Percentiles rank a stretch among this genome's conserved stretches.
phyloP scores from a whole-genome alignment of 1,140 invertebrate genomes.

The Vollenhovia emeryi region DNA sequence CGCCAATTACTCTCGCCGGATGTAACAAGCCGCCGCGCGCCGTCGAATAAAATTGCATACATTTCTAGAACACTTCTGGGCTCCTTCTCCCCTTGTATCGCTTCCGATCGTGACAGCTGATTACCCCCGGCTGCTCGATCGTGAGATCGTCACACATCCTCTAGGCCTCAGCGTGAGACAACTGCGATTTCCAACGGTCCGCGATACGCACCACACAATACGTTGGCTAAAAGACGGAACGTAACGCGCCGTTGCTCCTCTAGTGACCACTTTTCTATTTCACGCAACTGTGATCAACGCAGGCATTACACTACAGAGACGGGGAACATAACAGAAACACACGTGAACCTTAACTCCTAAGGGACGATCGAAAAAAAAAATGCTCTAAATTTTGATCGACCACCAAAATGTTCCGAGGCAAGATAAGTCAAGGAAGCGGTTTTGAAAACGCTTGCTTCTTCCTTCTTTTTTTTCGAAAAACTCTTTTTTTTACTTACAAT shows the following conservation, averaged over 20 bases:
- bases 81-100: slow-evolving; percentile 64
- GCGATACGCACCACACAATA: slow-evolving; percentile 53
- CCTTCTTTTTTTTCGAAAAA: not conserved
- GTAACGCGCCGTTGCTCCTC: not conserved
- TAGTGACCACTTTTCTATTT: slow-evolving; percentile 7
- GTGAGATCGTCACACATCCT: slow-evolving; percentile 48
- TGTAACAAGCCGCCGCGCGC: not conserved
- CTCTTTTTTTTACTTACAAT: slow-evolving; percentile 27
- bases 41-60: slow-evolving; percentile 1
- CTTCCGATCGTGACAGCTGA: slow-evolving; percentile 45
- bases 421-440: not conserved
- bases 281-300: slow-evolving; percentile 11
- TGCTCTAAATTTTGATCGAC: slow-evolving; percentile 38
- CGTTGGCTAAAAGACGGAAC: slow-evolving; percentile 31
- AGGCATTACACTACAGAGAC: slow-evolving; percentile 31
- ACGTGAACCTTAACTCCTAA: not conserved
- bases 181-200: slow-evolving; percentile 52
- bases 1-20: not conserved
- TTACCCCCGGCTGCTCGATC: slow-evolving; percentile 12
- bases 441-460: not conserved
- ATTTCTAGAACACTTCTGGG: not conserved
- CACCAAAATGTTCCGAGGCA: slow-evolving; percentile 27
- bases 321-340: slow-evolving; percentile 14
- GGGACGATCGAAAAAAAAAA: slow-evolving; percentile 7
- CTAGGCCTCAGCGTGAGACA: slow-evolving; percentile 66